A percentile compares a stretch with the other conserved stretches of the same genome.
Evolutionary conservation across 2,113 vertebrate species (phyloP).

Genomic region (Pampusana beccarii): DNA sequence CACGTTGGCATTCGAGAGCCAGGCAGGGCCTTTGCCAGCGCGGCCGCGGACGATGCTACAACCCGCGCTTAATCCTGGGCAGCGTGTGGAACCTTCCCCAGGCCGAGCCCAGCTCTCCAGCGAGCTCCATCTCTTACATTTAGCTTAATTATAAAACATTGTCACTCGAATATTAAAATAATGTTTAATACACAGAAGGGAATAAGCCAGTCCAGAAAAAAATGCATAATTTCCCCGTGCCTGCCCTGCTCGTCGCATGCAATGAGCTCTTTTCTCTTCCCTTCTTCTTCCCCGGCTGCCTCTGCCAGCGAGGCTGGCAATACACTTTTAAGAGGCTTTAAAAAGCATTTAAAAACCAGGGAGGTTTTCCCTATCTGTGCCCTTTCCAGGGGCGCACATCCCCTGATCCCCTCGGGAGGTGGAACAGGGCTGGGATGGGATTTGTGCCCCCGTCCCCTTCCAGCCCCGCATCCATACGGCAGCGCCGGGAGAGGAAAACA

Average conservation of each 20-base stretch:
- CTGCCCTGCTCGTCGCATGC: constrained; percentile 66
- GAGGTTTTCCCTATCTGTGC: background rate
- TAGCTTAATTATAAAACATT: constrained; percentile 83
- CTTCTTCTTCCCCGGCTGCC: constrained; percentile 37
- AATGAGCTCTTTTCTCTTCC: constrained; percentile 56
- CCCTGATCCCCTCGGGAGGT: background rate
- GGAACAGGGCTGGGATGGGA: background rate
- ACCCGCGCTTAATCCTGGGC: background rate
- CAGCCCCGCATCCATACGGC: accelerated
- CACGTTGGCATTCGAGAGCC: background rate
- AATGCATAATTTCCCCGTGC: constrained; percentile 76
- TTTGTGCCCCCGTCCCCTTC: background rate
- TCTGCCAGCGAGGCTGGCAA: constrained; percentile 59
- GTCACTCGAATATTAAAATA: constrained; percentile 83
- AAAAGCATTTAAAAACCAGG: background rate
- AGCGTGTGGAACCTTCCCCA: constrained; percentile 23
- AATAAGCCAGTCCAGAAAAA: constrained; percentile 74
- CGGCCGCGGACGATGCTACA: background rate
- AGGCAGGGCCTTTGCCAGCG: accelerated
- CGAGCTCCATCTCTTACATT: constrained; percentile 71
- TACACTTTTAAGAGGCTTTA: constrained; percentile 34
- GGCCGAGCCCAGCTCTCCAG: constrained; percentile 66
- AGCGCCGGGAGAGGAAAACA: background rate
- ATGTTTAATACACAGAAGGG: constrained; percentile 83
- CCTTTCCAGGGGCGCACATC: background rate